Evolutionary conservation across 2,113 vertebrate genomes (phyloP).

Genomic region (Poeciliopsis occidentalis): DNA sequence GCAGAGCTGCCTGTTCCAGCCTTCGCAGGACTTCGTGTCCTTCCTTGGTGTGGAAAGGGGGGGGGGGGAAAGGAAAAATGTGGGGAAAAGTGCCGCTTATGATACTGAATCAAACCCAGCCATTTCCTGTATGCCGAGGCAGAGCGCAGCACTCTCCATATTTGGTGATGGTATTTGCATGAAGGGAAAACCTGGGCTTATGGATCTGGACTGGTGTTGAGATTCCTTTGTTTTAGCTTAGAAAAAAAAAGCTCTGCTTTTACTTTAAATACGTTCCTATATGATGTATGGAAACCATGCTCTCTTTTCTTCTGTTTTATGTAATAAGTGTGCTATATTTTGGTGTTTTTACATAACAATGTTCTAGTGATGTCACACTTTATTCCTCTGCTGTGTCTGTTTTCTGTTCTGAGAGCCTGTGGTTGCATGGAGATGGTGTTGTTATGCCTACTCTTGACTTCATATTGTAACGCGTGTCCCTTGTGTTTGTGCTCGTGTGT

Average conservation of each 20-base stretch:
- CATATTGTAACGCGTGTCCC: conserved; percentile 39
- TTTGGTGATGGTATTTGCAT: conserved; percentile 87
- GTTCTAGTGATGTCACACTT: conserved; percentile 14
- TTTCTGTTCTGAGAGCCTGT: conserved; percentile 26
- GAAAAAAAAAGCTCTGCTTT: conserved; percentile 44
- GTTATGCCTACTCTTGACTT: conserved; percentile 55
- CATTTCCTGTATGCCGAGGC: conserved; percentile 80
- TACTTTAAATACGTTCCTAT: conserved; percentile 9
- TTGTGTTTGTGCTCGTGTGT: conserved; percentile 10
- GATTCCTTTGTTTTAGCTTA: conserved; percentile 73
- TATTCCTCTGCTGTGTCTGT: conserved; percentile 11
- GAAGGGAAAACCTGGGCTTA: conserved; percentile 76
- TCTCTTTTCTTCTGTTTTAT: background rate
- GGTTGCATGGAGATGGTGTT: conserved; percentile 59
- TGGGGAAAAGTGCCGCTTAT: conserved; percentile 73
- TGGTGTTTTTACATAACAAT: background rate
- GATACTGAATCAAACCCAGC: conserved; percentile 83
- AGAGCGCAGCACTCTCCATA: conserved; percentile 78
- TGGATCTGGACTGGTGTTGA: conserved; percentile 71
- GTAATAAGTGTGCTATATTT: conserved; percentile 1
- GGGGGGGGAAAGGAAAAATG: conserved; percentile 49
- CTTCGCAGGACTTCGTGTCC: conserved; percentile 53
- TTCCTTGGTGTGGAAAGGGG: conserved; percentile 50
- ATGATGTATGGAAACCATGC: conserved; percentile 15
- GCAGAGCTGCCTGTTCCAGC: conserved; percentile 32